A percentile compares a stretch with the other conserved stretches of the same genome.
Evolutionary conservation across 2,888 invertebrate genomes (phyloP).

Genomic region (Leptopilina drosophilae): DNA sequence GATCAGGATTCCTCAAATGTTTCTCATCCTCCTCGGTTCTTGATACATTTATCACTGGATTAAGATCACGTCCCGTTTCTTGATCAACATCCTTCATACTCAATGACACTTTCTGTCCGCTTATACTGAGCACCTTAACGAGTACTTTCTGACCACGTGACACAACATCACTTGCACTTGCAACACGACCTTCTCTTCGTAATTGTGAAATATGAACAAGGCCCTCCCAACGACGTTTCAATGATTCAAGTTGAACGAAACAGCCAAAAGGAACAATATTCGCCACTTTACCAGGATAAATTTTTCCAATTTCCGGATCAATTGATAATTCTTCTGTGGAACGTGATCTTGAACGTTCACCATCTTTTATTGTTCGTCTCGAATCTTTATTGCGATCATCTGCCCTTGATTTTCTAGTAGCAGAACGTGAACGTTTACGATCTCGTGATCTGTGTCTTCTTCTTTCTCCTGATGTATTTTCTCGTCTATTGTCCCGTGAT

Average conservation of each 20-base stretch:
- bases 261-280: slow-evolving; percentile 99
- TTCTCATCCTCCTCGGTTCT: slow-evolving; percentile 83
- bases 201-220: slow-evolving; percentile 98
- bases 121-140: slow-evolving; percentile 92
- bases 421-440: slow-evolving; percentile 70
- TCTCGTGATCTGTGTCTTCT: slow-evolving; percentile 71
- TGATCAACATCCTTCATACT: slow-evolving; percentile 99
- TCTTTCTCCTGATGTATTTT: slow-evolving; percentile 51
- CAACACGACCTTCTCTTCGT: slow-evolving; percentile 94
- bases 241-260: slow-evolving; percentile 96
- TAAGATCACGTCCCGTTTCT: slow-evolving; percentile 94
- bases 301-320: slow-evolving; percentile 89
- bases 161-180: slow-evolving; percentile 96
- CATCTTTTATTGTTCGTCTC: slow-evolving; percentile 69
- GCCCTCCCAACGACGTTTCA: slow-evolving; percentile 94
- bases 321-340: slow-evolving; percentile 82
- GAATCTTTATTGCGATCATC: slow-evolving; percentile 63
- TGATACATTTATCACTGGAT: slow-evolving; percentile 86
- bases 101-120: slow-evolving; percentile 94
- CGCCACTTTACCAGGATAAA: slow-evolving; percentile 95
- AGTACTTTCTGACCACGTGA: slow-evolving; percentile 91
- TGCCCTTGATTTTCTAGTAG: slow-evolving; percentile 54
- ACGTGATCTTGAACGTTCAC: slow-evolving; percentile 68
- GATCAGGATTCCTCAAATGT: slow-evolving; percentile 93
- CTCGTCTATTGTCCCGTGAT: slow-evolving; percentile 65